Evolutionary conservation across 2,888 invertebrate species (phyloP).

Genomic region (Drosophila flavopinicola): DNA sequence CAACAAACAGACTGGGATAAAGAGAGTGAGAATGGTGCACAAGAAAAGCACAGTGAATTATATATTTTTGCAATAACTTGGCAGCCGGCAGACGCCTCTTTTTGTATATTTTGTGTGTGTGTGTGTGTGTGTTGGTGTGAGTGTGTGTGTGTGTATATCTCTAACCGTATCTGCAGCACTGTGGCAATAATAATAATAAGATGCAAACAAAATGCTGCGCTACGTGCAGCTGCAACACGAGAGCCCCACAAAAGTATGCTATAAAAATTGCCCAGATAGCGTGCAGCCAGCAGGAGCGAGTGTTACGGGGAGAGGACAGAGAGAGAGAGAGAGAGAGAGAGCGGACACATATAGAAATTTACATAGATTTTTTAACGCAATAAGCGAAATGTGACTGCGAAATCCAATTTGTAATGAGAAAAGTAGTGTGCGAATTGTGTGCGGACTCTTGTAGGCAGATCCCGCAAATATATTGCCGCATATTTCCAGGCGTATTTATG

Average conservation of each 20-base stretch:
- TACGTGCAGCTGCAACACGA: constrained; percentile 56
- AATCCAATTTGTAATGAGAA: constrained; percentile 78
- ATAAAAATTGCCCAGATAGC: constrained; percentile 35
- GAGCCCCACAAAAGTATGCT: constrained; percentile 44
- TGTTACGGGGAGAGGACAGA: constrained; percentile 36
- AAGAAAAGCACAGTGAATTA: constrained; percentile 66
- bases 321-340: background rate
- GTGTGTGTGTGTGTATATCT: too few relatives aligned
- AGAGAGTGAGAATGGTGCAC: constrained; percentile 26
- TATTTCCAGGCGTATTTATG: constrained; percentile 74
- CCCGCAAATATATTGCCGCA: constrained; percentile 64
- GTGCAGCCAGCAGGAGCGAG: background rate
- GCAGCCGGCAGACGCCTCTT: constrained; percentile 38
- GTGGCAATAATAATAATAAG: constrained; percentile 73
- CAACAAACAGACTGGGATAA: constrained; percentile 13
- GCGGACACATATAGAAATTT: constrained; percentile 70
- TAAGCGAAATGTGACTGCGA: constrained; percentile 77
- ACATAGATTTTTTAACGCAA: constrained; percentile 73
- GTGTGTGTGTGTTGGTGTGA: too few relatives aligned
- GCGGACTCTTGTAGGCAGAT: constrained; percentile 29
- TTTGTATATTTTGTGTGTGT: constrained; percentile 24
- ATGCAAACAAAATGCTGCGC: constrained; percentile 66
- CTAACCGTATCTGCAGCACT: constrained; percentile 47
- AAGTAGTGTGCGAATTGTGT: constrained; percentile 65
- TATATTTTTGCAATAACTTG: constrained; percentile 75